Evolutionary conservation across 1,140 invertebrate species (phyloP).

Genomic region (Drosophila sucinea): DNA sequence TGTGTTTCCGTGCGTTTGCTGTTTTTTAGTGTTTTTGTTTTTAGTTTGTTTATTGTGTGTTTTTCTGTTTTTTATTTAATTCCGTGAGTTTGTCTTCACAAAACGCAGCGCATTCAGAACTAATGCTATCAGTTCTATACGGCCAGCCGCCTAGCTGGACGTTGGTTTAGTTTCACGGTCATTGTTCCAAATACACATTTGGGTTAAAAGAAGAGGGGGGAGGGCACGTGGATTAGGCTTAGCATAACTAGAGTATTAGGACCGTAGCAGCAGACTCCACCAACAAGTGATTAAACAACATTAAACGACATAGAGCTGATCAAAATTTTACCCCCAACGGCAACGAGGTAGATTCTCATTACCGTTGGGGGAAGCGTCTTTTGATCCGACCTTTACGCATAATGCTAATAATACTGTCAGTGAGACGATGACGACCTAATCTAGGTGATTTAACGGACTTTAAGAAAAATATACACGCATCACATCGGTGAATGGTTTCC

Average conservation of each 20-base stretch:
- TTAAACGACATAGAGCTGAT: background rate
- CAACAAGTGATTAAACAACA: background rate
- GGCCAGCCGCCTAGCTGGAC: slow-evolving; percentile 4
- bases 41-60: background rate
- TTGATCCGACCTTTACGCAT: slow-evolving; percentile 34
- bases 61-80: background rate
- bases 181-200: background rate
- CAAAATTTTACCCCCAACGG: background rate
- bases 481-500: slow-evolving; percentile 85
- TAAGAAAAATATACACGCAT: slow-evolving; percentile 83
- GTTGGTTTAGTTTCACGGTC: background rate
- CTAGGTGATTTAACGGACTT: slow-evolving; percentile 18
- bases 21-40: background rate
- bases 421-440: background rate
- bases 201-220: background rate
- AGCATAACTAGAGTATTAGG: background rate
- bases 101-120: background rate
- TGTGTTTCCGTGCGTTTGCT: too few species aligned
- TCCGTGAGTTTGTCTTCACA: background rate
- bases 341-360: slow-evolving; percentile 12
- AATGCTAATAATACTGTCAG: slow-evolving; percentile 31
- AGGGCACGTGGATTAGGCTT: background rate
- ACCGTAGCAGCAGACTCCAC: background rate
- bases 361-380: slow-evolving; percentile 24
- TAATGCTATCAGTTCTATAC: slow-evolving; percentile 4